Evolutionary conservation across 2,113 vertebrate species (phyloP), one percentile per base, ranked within the genome.

Genomic region (Pterophyllum scalare): DNA sequence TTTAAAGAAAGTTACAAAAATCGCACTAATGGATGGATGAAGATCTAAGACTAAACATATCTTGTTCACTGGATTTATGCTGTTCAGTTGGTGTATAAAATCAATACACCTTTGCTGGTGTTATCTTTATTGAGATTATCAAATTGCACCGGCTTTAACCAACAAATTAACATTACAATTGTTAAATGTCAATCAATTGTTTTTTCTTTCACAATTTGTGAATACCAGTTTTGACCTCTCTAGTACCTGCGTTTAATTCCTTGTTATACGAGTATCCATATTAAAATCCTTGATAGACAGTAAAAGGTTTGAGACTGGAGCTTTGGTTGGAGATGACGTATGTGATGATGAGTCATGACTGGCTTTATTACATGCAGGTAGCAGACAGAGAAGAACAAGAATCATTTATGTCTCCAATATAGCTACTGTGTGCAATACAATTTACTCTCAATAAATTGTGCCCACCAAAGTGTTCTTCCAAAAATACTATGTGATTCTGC

Each of bases 401-500:
- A 74, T 79, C 57, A 70, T 85, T 86, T 59, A 84, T 3, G 4
- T 24, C 77, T 80, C 46, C 33, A 77, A 83, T 88, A 85, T 76
- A 75, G 77, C 56, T 80, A 19, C 40, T 78, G 61, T 59, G 78
- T 75, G 82, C 77, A 81, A 82, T 84, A 76, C 81, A 86, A 87
- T 89, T 81, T 80, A 86, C 56, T 77, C 76, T 79, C 31, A 74
- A 86, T 74, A 78, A 59, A 87, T 35, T 31, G 49, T 72, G 43
- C 62, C 67, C 56, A 13, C 65, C 40, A 70, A 82, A 78, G 43
- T 43, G 60, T 77, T 57, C 22, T 38, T 31, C 49, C 56, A 22
- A 84, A 86, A 88, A 83, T 75, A 83, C 70, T 75, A 70, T 64
- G 65, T 85, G 87, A 89, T 86, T 86, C 67, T 83, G 56, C 84